Conservation (phyloP, 2,888 invertebrate genomes). For the Chesias legatella region DNA sequence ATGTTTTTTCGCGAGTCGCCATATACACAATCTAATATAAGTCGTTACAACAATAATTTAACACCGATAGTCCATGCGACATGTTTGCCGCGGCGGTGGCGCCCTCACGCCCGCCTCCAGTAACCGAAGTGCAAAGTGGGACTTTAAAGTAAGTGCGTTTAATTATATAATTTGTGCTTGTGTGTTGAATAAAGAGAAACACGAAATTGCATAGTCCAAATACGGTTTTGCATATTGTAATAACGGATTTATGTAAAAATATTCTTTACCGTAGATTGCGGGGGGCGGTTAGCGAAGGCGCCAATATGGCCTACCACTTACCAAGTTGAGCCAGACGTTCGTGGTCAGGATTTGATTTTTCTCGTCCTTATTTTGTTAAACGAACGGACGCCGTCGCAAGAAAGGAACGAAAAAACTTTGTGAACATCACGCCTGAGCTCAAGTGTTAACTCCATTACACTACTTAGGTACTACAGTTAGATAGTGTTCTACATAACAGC, state of each 20-base stretch:
- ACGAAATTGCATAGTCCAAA: conserved; percentile 14
- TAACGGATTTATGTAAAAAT: conserved; percentile 1
- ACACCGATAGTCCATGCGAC: conserved; percentile 78
- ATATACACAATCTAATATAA: conserved; percentile 65
- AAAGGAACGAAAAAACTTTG: conserved; percentile 75
- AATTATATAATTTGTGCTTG: conserved; percentile 29
- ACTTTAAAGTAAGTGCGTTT: conserved; percentile 36
- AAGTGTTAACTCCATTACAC: conserved; percentile 10
- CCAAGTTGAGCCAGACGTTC: conserved; percentile 99
- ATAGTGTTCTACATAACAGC: too few species aligned
- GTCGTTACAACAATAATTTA: conserved; percentile 65
- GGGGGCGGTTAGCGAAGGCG: conserved; percentile 66
- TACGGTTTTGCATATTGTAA: conserved; percentile 7
- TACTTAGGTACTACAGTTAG: background rate
- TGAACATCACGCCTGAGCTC: conserved; percentile 51
- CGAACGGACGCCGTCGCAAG: conserved; percentile 82
- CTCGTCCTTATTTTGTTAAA: conserved; percentile 92
- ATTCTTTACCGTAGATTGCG: conserved; percentile 38
- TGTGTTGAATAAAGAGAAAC: conserved; percentile 24
- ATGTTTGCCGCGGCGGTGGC: conserved; percentile 67
- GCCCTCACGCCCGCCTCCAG: conserved; percentile 66
- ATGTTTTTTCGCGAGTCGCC: conserved; percentile 54
- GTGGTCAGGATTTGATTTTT: conserved; percentile 99
- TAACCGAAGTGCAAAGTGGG: conserved; percentile 37
- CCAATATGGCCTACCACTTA: conserved; percentile 86